phyloP scores from a whole-genome alignment of 2,888 invertebrate species.

The Choreutis nemorana region DNA sequence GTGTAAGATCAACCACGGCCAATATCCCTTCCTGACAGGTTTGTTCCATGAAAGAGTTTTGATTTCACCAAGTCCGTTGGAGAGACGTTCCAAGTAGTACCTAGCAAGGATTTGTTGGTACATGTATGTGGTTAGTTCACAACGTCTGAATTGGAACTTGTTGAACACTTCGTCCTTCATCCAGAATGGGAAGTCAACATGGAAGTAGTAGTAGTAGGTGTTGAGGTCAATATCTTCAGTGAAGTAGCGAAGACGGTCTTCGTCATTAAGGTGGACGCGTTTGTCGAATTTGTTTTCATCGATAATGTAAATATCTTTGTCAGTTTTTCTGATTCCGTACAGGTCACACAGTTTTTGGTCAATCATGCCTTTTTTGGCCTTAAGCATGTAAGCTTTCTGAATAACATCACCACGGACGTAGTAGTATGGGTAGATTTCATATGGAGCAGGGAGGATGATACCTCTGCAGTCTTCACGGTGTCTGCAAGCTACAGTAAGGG shows the following conservation, averaged over 20 bases:
- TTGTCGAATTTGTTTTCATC: conserved; percentile 71
- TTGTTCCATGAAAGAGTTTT: conserved; percentile 50
- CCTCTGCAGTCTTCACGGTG: conserved; percentile 59
- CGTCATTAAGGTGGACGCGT: conserved; percentile 57
- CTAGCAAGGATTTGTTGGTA: conserved; percentile 74
- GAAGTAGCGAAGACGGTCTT: conserved; percentile 69
- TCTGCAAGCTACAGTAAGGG: conserved; percentile 56
- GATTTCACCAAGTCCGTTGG: conserved; percentile 53
- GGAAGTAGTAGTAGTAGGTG: conserved; percentile 69
- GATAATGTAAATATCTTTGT: conserved; percentile 65
- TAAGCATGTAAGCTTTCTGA: conserved; percentile 58
- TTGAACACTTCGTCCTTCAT: conserved; percentile 52
- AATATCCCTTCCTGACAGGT: conserved; percentile 57
- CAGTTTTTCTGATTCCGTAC: conserved; percentile 54
- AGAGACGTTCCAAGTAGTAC: conserved; percentile 61
- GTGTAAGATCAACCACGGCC: conserved; percentile 62
- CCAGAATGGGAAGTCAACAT: conserved; percentile 71
- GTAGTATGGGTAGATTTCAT: conserved; percentile 70
- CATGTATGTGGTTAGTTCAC: conserved; percentile 65
- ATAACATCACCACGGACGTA: conserved; percentile 74
- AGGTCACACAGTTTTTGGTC: conserved; percentile 58
- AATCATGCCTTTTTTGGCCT: conserved; percentile 52
- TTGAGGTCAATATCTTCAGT: conserved; percentile 73
- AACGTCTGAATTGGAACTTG: conserved; percentile 42
- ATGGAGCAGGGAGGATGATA: conserved; percentile 61